Evolutionary conservation across 1,140 invertebrate genomes (phyloP).

Genomic region (Matsumurasca onukii): DNA sequence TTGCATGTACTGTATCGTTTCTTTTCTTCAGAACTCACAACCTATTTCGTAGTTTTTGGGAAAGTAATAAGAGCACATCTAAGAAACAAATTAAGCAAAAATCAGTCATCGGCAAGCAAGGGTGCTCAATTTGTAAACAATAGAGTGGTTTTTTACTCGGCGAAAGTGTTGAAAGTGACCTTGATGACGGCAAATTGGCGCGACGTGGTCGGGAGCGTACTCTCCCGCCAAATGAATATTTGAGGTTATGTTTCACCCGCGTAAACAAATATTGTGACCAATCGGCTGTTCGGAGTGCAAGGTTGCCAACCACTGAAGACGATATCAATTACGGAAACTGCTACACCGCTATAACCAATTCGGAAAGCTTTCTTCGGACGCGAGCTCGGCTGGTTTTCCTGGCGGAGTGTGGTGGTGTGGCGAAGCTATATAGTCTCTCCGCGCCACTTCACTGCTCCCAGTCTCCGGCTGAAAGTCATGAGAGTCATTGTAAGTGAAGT

Average conservation of each 20-base stretch:
- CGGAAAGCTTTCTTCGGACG: slow-evolving; percentile 20
- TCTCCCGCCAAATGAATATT: too few relatives aligned
- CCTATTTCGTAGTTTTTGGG: too few relatives aligned
- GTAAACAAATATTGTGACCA: background rate
- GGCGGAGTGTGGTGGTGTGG: background rate
- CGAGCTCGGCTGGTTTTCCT: background rate
- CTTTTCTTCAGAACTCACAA: too few relatives aligned
- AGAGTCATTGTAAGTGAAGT: background rate
- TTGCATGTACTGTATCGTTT: too few relatives aligned
- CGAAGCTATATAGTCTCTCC: slow-evolving; percentile 15
- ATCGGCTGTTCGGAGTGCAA: background rate
- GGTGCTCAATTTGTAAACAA: too few relatives aligned
- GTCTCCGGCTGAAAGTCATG: background rate
- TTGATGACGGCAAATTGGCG: too few relatives aligned
- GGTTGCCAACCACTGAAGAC: slow-evolving; percentile 2
- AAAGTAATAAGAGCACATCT: too few relatives aligned
- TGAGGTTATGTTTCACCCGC: background rate
- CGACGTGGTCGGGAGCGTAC: too few relatives aligned
- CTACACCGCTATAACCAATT: slow-evolving; percentile 21
- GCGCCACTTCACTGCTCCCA: background rate
- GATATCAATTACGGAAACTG: slow-evolving; percentile 13
- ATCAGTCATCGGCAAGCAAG: too few relatives aligned
- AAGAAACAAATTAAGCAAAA: too few relatives aligned
- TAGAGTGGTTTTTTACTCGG: too few relatives aligned
- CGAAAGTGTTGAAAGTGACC: too few relatives aligned